These are phyloP conservation scores for Ibycter americanus DNA, from an alignment of 2,797 vertebrate species.

Conservation along the genomic window DNA sequence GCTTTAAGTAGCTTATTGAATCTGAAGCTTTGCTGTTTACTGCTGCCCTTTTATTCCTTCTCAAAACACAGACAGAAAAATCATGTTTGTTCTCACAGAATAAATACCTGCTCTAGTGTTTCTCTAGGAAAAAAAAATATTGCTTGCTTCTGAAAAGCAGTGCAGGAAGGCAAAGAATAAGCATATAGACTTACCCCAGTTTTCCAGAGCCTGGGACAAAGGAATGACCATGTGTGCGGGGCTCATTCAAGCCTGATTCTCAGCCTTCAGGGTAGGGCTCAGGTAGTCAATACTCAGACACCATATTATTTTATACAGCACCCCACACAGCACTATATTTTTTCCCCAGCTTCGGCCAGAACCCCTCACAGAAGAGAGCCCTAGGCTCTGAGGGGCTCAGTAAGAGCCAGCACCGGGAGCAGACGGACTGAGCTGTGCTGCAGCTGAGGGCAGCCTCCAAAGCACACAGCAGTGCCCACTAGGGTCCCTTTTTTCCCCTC, in stretches of 20 bases:
- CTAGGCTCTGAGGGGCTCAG: not conserved
- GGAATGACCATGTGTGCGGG: not conserved
- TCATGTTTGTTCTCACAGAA: not conserved
- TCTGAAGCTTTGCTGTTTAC: constrained; percentile 6
- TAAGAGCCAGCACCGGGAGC: not conserved
- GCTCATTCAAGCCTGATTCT: not conserved
- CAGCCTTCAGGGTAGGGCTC: not conserved
- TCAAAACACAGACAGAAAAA: not conserved
- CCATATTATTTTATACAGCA: fast-evolving
- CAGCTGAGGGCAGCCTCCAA: not conserved
- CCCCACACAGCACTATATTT: not conserved
- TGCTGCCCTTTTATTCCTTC: not conserved
- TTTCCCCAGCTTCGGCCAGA: not conserved
- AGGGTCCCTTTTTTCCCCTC: not conserved
- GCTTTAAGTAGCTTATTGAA: constrained; percentile 15
- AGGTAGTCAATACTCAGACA: not conserved
- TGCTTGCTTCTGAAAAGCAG: not conserved
- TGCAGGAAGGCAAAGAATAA: not conserved
- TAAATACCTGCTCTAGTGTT: not conserved
- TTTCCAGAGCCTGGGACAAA: not conserved
- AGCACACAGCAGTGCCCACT: fast-evolving
- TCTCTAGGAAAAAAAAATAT: not conserved
- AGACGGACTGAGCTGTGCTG: not conserved
- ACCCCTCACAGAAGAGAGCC: not conserved
- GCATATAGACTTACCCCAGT: not conserved